These are phyloP conservation scores for Xestia c-nigrum DNA, from an alignment of 2,888 invertebrate genomes.

Conservation along the genomic window DNA sequence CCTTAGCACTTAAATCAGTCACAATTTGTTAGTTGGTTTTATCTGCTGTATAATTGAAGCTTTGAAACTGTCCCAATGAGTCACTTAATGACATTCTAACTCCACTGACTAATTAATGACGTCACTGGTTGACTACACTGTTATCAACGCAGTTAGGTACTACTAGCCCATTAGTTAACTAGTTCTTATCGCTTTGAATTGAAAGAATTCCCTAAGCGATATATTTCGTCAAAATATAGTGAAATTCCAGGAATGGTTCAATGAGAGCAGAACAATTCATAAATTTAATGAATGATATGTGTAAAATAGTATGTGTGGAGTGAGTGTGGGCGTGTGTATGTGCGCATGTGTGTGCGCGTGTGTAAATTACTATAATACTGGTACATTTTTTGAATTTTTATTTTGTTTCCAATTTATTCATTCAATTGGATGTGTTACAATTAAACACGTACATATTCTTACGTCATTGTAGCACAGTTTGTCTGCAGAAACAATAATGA, in stretches of 20 bases:
- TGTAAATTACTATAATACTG: neutral
- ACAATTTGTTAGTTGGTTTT: neutral
- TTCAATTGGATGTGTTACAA: neutral
- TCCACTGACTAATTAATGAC: constrained; percentile 1
- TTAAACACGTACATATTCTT: neutral
- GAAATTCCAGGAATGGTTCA: neutral
- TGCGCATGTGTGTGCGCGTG: too few relatives aligned
- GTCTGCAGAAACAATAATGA: neutral
- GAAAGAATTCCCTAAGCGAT: neutral
- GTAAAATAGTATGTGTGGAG: too few relatives aligned
- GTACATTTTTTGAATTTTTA: neutral
- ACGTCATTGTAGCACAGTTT: constrained; percentile 7
- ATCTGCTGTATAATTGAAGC: constrained; percentile 6
- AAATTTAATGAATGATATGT: too few relatives aligned
- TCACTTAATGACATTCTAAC: constrained; percentile 5
- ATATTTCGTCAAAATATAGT: neutral
- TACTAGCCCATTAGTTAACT: constrained; percentile 2
- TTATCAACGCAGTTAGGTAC: constrained; percentile 15
- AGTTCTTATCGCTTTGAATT: neutral
- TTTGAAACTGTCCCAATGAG: neutral
- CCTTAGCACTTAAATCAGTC: neutral
- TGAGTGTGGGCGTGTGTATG: too few relatives aligned
- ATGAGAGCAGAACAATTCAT: too few relatives aligned
- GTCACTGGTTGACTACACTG: neutral
- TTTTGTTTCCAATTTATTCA: neutral